Evolutionary conservation across 2,888 invertebrate genomes (phyloP), one percentile per base, ranked within the genome.

Genomic region (Eremobia ochroleuca): DNA sequence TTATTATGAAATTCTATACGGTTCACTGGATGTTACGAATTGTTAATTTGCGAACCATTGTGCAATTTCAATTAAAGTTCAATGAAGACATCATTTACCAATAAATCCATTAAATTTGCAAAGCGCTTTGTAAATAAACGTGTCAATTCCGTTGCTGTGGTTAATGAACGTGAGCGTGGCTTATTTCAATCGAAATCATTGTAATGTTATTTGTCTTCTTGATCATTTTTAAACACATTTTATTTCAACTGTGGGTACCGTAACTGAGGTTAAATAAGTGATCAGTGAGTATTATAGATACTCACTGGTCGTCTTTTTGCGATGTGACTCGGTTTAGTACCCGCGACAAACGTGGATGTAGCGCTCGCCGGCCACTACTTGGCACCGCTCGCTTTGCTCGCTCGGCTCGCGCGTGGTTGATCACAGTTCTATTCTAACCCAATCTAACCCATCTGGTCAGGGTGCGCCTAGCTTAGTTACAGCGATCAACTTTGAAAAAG

Each of bases 11-110:
- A 90, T 91, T 91, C 86, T 82, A 78, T 80, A 84, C 87, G 87
- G 87, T 89, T 91, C 89, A 90, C 84, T 89, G 90, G 81, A 88
- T 87, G 89, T 85, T 84, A 89, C 87, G 85, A 88, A 91, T 89
- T 85, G 89, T 90, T 88, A 89, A 91, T 91, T 90, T 88, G 85
- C 81, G 83, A 89, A 88, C 81, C 81, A 87, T 89, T 89, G 87
- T 89, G 87, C 80, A 90, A 90, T 90, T 91, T 88, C 87, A 92
- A 93, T 94, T 92, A 92, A 91, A 91, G 82, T 90, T 90, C 88
- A 91, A 92, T 92, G 88, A 90, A 93, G 89, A 91, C 89, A 90
- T 92, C 82, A 91, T 91, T 92, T 89, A 85, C 88, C 89, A 88
- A 92, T 90, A 89, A 90, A 92, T 87, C 85, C 88, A 91, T 91